Percentiles rank a stretch among this genome's conserved stretches.
Evolutionary conservation across 2,888 invertebrate species (phyloP).

Genomic region (Drosophila cognata): DNA sequence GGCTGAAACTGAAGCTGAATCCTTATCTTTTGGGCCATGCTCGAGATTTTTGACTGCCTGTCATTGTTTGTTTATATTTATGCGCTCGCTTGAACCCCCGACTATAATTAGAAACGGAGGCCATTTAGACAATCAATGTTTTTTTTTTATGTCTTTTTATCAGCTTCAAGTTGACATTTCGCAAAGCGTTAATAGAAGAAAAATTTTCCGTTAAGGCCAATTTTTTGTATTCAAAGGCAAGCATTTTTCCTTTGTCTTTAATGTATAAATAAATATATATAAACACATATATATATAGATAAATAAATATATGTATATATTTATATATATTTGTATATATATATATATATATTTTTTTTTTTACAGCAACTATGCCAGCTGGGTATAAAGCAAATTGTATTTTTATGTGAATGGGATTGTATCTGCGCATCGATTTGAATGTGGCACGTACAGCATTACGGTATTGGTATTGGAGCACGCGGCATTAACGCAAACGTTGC

Average conservation of each 20-base stretch:
- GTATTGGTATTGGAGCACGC: conserved; percentile 48
- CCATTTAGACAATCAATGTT: conserved; percentile 46
- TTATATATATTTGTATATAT: too few species aligned
- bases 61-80: conserved; percentile 76
- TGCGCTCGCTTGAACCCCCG: conserved; percentile 62
- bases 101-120: conserved; percentile 65
- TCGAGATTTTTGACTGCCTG: conserved; percentile 18
- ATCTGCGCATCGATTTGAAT: conserved; percentile 36
- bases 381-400: conserved; percentile 38
- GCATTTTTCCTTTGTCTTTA: neutral
- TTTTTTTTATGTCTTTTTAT: conserved; percentile 9
- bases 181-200: conserved; percentile 1
- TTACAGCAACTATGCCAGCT: neutral
- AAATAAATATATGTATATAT: neutral
- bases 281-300: neutral
- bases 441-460: conserved; percentile 62
- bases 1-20: conserved; percentile 9
- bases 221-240: conserved; percentile 1
- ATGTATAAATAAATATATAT: neutral
- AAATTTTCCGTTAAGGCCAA: conserved; percentile 12
- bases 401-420: conserved; percentile 59
- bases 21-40: conserved; percentile 52
- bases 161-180: conserved; percentile 38
- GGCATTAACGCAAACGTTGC: conserved; percentile 43
- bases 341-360: neutral